Evolutionary conservation across 2,888 invertebrate species (phyloP).

Genomic region (Mycalesis mineus): DNA sequence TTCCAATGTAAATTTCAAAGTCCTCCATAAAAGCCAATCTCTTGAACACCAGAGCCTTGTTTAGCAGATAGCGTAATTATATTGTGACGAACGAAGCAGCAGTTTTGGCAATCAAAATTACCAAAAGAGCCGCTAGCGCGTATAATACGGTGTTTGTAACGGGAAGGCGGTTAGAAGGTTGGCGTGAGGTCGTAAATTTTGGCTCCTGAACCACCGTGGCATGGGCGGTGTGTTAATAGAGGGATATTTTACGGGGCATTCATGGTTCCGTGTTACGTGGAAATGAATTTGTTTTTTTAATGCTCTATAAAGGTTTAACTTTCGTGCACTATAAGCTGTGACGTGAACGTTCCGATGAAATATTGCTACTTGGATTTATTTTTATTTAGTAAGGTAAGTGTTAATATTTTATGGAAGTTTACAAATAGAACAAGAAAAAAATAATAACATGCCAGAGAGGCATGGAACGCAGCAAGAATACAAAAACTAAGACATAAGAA

Average conservation of each 20-base stretch:
- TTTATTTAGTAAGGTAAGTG: not conserved
- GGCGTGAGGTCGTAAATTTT: slow-evolving; percentile 28
- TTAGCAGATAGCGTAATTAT: not conserved
- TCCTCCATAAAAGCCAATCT: no score
- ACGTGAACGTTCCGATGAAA: not conserved
- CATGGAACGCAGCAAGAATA: no score
- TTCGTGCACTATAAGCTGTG: not conserved
- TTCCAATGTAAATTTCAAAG: no score
- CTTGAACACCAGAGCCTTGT: no score
- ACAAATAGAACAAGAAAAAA: no score
- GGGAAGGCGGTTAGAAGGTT: slow-evolving; percentile 19
- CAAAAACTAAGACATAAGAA: no score
- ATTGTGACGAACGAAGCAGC: not conserved
- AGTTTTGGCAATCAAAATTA: not conserved
- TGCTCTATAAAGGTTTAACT: slow-evolving; percentile 6
- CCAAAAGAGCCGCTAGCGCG: not conserved
- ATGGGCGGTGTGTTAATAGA: slow-evolving; percentile 28
- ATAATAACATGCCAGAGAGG: no score
- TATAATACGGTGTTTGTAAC: slow-evolving; percentile 18
- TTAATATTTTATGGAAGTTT: not conserved
- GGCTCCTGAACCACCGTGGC: slow-evolving; percentile 22
- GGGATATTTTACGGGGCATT: slow-evolving; percentile 24
- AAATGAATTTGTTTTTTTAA: slow-evolving; percentile 17
- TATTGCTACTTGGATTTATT: not conserved
- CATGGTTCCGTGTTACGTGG: slow-evolving; percentile 15